Base-by-base conservation (phyloP, 2,888 invertebrate species). In the Catonia carolina region DNA sequence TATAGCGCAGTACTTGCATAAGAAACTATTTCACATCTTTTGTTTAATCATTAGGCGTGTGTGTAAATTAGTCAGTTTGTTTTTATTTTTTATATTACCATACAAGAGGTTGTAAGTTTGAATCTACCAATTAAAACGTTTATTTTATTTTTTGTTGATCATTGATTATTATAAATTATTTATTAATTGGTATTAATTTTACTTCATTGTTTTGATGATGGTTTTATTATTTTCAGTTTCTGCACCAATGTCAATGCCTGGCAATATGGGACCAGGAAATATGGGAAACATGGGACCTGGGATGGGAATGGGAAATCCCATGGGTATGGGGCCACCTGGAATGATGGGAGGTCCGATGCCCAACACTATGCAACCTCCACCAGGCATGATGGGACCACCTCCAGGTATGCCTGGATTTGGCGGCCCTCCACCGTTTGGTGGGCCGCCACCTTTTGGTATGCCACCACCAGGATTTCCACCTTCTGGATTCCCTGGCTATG, bases 391-490 rank as follows among this genome's bases (percentile, higher is more conserved):
- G 20, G 65, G 66, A 14, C 67, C 68, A 10, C 67, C 68, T 22
- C 63, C 64, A 53, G 67, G 66, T 2, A 67, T 68, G 66, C 64
- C 65, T 8, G 65, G 65, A 5, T 67, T 65, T 54, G 65, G 66
- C 45, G 66, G 65, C 7, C 66, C 68, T 33, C 67, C 67, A 8
- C 66, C 69, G 64, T 69, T 67, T 67, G 75, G 77, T 64, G 78
- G 78, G 6, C 77, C 75, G 22, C 78, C 82, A 14, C 82, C 81
- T 1, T 82, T 81, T 67, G 83, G 82, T 36, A 77, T 87, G 78
- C 86, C 86, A 3, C 85, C 86, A 8, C 84, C 85, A 18, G 82
- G 83, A 20, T 77, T 80, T 66, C 77, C 76, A n/a, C 65, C 58
- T 55, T 60, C 60, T 55, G 63, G 49, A 35, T 62, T 31, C 39